Evolutionary conservation across 2,797 vertebrate genomes (phyloP), one percentile per base, ranked within the genome.

Genomic region (Alauda arvensis): DNA sequence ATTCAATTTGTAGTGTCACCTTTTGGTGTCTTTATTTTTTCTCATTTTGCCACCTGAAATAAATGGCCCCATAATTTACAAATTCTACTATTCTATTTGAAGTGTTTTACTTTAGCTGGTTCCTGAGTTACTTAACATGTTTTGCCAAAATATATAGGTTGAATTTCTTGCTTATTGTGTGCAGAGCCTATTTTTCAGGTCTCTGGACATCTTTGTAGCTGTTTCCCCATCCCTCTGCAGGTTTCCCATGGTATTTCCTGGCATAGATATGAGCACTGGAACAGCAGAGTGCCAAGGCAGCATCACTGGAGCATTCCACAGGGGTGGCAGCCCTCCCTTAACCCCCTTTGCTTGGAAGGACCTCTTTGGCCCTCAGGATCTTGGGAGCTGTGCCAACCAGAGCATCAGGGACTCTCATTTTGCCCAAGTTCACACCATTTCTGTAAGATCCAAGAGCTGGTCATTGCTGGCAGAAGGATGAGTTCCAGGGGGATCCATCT

Each of bases 321-420:
- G 49, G 39, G 37, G 12, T 66, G 29, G 7, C 28, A 7, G 25
- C 18, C 31, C 28, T 11, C 21, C 13, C 9, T 77, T 7, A 8
- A 18, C 3, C 4, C 11, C 25, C 4, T 37, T n/a, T 40, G 29
- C n/a, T 37, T 23, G n/a, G 17, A 4, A 1, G 8, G 5, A 24
- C 9, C 48, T 34, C 34, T 48, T n/a, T 59, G 46, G 42, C 33
- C 66, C 31, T 33, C 4, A 21, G 83, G 14, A 55, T 52, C 12
- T 1, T 2, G 7, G 12, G 18, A 80, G 25, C 53, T 3, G 1
- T 15, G 19, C 21, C 40, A 40, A 40, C 37, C 37, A 37, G 37
- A 37, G 9, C 37, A 37, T 37, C 37, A 37, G 37, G 37, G 37
- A 37, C 37, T 37, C 37, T 37, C 37, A 1, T 71, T 49, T 74